These are phyloP conservation scores for Chlamydotis undulata DNA, from an alignment of 2,113 vertebrate species.

Conservation along the genomic window DNA sequence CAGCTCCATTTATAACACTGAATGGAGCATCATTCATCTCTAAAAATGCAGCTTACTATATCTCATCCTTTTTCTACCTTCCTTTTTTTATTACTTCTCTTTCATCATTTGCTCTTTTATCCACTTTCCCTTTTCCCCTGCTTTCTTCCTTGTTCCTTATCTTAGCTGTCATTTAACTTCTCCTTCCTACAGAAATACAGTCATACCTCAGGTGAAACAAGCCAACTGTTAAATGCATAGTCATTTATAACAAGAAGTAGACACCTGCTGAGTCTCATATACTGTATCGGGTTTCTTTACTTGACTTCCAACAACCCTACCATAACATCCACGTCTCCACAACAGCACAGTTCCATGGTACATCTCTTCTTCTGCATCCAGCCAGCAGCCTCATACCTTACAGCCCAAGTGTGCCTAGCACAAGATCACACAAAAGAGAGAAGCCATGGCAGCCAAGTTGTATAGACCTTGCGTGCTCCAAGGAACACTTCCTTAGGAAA, in stretches of 20 bases:
- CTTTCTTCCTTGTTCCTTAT: neutral
- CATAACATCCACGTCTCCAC: neutral
- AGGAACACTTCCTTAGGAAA: neutral
- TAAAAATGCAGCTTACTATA: neutral
- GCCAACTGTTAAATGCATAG: neutral
- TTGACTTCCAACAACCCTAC: neutral
- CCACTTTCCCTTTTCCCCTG: neutral
- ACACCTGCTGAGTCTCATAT: neutral
- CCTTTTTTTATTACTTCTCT: neutral
- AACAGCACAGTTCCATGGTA: neutral
- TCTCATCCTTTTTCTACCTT: neutral
- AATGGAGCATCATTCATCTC: neutral
- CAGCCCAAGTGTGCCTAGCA: neutral
- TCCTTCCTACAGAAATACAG: neutral
- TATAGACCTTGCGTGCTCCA: rapidly evolving
- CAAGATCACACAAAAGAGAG: neutral
- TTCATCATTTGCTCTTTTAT: neutral
- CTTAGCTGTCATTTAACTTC: neutral
- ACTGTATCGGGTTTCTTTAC: neutral
- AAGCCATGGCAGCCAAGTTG: neutral
- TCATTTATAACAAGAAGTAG: neutral
- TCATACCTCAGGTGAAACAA: neutral
- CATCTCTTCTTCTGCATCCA: neutral
- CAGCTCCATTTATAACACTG: neutral
- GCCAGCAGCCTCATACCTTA: neutral